phyloP scores from a whole-genome alignment of 2,888 invertebrate species.

The Acrocyrtus sp. region DNA sequence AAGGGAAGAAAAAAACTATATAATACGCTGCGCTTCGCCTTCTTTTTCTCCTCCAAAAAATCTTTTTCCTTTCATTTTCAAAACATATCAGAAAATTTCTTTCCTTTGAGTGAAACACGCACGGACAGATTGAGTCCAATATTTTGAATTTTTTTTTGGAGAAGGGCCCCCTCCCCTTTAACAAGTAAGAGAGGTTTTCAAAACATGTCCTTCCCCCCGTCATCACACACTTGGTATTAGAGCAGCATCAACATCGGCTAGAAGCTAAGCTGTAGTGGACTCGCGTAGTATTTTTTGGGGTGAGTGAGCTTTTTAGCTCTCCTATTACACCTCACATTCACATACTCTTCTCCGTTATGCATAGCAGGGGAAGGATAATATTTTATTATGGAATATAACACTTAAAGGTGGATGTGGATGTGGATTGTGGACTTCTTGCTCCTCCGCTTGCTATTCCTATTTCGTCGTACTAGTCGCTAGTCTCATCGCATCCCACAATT shows the following conservation, averaged over 20 bases:
- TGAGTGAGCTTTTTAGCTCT: slow-evolving; percentile 35
- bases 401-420: slow-evolving; percentile 44
- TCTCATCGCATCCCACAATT: too few relatives aligned
- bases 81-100: slow-evolving; percentile 52
- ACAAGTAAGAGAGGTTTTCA: slow-evolving; percentile 47
- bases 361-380: slow-evolving; percentile 11
- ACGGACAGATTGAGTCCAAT: background rate
- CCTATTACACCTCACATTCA: background rate
- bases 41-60: slow-evolving; percentile 33
- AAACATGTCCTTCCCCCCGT: slow-evolving; percentile 49
- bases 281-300: slow-evolving; percentile 38
- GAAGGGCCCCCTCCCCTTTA: slow-evolving; percentile 50
- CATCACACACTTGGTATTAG: slow-evolving; percentile 22
- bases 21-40: too few relatives aligned
- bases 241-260: slow-evolving; percentile 16
- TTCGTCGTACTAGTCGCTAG: background rate
- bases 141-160: slow-evolving; percentile 46
- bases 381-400: slow-evolving; percentile 34
- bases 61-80: slow-evolving; percentile 44
- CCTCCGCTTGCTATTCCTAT: background rate
- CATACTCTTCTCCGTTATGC: background rate
- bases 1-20: too few relatives aligned
- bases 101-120: slow-evolving; percentile 35
- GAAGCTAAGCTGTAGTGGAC: slow-evolving; percentile 24
- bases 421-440: too few relatives aligned